Conservation (phyloP, 2,797 vertebrate species). For the Sebastes iracundus region DNA sequence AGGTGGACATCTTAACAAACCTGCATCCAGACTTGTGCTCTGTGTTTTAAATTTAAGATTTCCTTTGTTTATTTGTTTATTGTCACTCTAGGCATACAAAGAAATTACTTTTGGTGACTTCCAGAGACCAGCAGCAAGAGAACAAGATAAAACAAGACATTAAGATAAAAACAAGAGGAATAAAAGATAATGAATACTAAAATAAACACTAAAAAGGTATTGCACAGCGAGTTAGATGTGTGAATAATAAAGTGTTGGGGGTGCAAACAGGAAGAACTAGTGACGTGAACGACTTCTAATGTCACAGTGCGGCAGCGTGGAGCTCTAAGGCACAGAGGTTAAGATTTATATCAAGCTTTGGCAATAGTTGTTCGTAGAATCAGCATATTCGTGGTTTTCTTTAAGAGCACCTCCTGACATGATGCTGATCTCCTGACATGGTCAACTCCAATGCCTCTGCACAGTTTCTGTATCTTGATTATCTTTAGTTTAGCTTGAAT, state of each 20-base stretch:
- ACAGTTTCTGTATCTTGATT: not conserved
- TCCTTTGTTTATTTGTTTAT: no score
- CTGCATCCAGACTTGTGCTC: not conserved
- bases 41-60: not conserved
- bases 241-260: no score
- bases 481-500: not conserved
- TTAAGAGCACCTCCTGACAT: not conserved
- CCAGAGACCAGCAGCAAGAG: no score
- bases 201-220: no score
- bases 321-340: not conserved
- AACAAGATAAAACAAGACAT: no score
- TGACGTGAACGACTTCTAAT: not conserved
- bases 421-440: not conserved
- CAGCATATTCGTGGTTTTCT: not conserved
- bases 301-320: not conserved
- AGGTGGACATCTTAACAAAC: not conserved
- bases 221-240: no score
- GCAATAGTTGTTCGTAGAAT: not conserved
- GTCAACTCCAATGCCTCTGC: not conserved
- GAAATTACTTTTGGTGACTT: no score
- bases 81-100: no score
- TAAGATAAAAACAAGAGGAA: not conserved
- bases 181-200: not conserved
- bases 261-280: not conserved
- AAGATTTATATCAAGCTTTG: not conserved